These are phyloP conservation scores for Oxygymnocypris stewartii DNA, from an alignment of 2,113 vertebrate species.

Conservation along the genomic window DNA sequence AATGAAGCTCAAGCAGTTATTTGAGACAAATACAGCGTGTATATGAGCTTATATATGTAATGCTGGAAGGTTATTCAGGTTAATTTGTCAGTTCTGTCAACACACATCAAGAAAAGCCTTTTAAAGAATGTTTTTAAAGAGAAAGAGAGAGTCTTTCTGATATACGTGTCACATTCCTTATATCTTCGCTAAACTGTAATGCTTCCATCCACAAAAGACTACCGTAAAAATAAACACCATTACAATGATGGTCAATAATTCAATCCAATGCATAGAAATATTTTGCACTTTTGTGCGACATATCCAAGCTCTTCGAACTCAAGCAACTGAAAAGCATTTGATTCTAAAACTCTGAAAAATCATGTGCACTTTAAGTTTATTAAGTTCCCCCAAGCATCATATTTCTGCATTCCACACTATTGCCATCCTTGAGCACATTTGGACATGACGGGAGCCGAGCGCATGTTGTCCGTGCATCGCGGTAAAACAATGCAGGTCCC, in stretches of 20 bases:
- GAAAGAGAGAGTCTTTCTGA: conserved; percentile 48
- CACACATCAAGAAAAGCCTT: conserved; percentile 43
- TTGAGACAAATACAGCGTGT: conserved; percentile 49
- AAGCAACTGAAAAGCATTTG: neutral
- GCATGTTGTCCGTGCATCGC: conserved; percentile 59
- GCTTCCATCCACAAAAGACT: conserved; percentile 37
- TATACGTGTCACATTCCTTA: conserved; percentile 71
- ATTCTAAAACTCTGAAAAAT: neutral
- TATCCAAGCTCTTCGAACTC: neutral
- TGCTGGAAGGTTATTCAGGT: conserved; percentile 42
- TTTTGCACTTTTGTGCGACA: neutral
- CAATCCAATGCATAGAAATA: neutral
- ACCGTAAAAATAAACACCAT: conserved; percentile 46
- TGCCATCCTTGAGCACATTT: conserved; percentile 20
- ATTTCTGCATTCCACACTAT: neutral
- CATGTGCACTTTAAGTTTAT: neutral
- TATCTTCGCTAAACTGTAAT: conserved; percentile 55
- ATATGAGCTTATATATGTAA: conserved; percentile 51
- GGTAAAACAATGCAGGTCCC: conserved; percentile 58
- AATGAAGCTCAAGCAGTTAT: neutral
- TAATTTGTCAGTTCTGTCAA: conserved; percentile 34
- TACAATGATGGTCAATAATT: conserved; percentile 35
- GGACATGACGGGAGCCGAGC: conserved; percentile 44
- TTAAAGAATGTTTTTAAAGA: conserved; percentile 49
- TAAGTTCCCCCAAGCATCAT: neutral